Percentiles rank a stretch among this genome's conserved stretches.
Conservation (phyloP, 2,888 invertebrate species). For the Eledona agricola region DNA sequence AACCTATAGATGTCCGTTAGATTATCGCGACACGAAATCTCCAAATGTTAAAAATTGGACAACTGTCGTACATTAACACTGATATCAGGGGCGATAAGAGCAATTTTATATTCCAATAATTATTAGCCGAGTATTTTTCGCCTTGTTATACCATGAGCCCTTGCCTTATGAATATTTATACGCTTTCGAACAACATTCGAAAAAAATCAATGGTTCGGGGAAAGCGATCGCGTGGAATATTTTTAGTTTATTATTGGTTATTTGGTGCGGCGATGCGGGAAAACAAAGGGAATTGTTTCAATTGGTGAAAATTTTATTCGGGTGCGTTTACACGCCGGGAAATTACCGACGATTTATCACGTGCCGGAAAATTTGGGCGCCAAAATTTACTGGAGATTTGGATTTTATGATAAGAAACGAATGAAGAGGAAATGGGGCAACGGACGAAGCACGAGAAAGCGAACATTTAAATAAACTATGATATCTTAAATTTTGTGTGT, state of each 20-base stretch:
- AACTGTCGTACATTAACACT: slow-evolving; percentile 55
- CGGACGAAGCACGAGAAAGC: slow-evolving; percentile 52
- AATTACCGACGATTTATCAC: slow-evolving; percentile 52
- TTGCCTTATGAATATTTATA: slow-evolving; percentile 35
- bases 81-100: slow-evolving; percentile 51
- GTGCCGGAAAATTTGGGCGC: too few species aligned
- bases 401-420: too few species aligned
- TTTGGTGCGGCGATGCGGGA: too few species aligned
- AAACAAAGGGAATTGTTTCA: too few species aligned
- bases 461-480: too few species aligned
- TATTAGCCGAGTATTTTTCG: slow-evolving; percentile 49
- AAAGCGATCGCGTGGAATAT: slow-evolving; percentile 36
- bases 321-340: slow-evolving; percentile 37
- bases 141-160: slow-evolving; percentile 41
- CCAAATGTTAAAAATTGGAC: slow-evolving; percentile 57
- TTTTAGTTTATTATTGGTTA: too few species aligned
- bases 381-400: too few species aligned
- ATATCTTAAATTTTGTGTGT: too few species aligned
- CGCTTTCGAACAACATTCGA: slow-evolving; percentile 20
- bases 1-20: slow-evolving; percentile 50
- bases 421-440: slow-evolving; percentile 57
- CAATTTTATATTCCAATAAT: slow-evolving; percentile 52
- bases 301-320: slow-evolving; percentile 22
- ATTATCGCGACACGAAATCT: slow-evolving; percentile 55
- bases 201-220: slow-evolving; percentile 33